Base-by-base conservation (phyloP, 2,888 invertebrate genomes). In the Chrysolina americana region DNA sequence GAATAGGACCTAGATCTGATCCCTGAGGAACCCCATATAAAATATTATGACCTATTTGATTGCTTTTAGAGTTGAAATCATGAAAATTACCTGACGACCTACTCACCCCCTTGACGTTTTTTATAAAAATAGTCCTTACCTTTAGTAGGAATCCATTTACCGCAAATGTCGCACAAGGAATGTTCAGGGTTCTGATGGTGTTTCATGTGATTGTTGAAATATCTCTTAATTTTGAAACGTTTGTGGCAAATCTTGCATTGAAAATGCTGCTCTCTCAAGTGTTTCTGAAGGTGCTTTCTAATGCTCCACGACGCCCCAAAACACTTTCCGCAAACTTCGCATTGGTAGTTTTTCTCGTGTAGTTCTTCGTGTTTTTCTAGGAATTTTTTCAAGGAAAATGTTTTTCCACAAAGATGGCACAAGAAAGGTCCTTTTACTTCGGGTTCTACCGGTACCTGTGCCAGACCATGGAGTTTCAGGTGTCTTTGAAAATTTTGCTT, bases 371-470 rank as follows among this genome's bases (percentile, higher is more conserved):
- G 59, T 13, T n/a, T 10, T 3, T 59, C 9, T 6, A 59, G 28
- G 0, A 59, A 28, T 15, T n/a, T 17, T 15, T n/a, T 3, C 19
- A 11, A 13, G 5, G 36, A 28, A 8, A 59, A 59, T 10, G 59
- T 28, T 28, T 59, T 59, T 15, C 59, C 59, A 4, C 59, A 59
- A 15, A 59, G 8, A 11, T 59, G 36, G 36, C 59, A 59, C 59
- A 59, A 28, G 36, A 15, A 36, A n/a, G 59, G 21, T 23, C 6
- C 13, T 13, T 4, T 15, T 21, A 23, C 28, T 36, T 59, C 2
- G 28, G 4, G 6, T 28, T 9, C 28, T 15, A 28, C 2, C 36
- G n/a, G 9, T 1, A 28, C 4, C 17, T 28, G n/a, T 11, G 5
- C 59, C 36, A n/a, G 10, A 17, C 1, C 9, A 6, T 59, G 59